Conservation (phyloP, 2,888 invertebrate genomes). For the Ophioninae sp. region DNA sequence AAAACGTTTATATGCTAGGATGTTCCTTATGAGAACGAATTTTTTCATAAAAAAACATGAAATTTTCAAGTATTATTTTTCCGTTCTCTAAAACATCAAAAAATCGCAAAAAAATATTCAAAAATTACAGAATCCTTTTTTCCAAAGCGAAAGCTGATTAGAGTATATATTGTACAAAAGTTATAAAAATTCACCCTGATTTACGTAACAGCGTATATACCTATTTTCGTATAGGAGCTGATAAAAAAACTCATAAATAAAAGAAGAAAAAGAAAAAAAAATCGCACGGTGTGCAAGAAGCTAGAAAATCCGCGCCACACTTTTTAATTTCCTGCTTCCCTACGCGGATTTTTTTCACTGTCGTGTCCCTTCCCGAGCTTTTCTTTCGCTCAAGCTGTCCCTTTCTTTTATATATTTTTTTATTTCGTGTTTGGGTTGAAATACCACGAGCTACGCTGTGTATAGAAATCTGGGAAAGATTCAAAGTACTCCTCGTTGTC, state of each 20-base stretch:
- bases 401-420: neutral
- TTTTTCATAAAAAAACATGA: no score
- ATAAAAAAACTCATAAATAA: neutral
- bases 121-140: no score
- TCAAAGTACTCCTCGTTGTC: slow-evolving; percentile 44
- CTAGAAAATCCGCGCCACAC: slow-evolving; percentile 4
- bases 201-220: neutral
- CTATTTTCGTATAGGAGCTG: neutral
- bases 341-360: slow-evolving; percentile 24
- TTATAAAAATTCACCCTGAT: neutral
- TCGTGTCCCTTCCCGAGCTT: neutral
- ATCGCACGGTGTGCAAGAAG: neutral
- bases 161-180: neutral
- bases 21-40: no score
- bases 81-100: no score
- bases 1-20: no score
- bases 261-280: neutral
- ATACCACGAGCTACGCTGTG: slow-evolving; percentile 24
- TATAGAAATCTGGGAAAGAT: slow-evolving; percentile 39
- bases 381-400: slow-evolving; percentile 6
- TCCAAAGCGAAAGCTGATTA: neutral
- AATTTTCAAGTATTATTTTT: no score
- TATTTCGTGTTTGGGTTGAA: slow-evolving; percentile 4
- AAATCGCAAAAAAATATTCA: no score
- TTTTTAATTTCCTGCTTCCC: slow-evolving; percentile 58